Conservation (phyloP, 2,113 vertebrate genomes). For the Heterocephalus glaber region DNA sequence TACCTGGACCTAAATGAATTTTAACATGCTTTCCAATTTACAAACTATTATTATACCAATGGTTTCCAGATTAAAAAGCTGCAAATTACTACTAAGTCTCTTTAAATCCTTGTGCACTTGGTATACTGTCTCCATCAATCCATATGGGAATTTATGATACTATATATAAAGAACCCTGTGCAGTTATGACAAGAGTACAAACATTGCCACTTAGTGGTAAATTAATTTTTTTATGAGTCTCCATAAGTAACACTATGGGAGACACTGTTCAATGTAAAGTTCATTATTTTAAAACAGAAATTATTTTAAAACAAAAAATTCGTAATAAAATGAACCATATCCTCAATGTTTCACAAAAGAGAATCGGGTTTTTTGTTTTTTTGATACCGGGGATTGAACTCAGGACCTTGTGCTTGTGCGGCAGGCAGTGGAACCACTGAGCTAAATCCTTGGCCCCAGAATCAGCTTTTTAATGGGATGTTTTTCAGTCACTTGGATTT, state of each 20-base stretch:
- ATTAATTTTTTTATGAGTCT: not conserved
- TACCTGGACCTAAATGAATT: not conserved
- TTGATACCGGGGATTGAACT: no score
- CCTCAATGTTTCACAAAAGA: slow-evolving; percentile 37
- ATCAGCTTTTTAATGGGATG: not conserved
- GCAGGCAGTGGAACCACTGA: no score
- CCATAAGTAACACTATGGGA: slow-evolving; percentile 19
- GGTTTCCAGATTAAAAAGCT: not conserved
- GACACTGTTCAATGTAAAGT: not conserved
- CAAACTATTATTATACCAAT: not conserved
- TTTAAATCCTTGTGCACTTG: not conserved
- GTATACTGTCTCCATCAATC: not conserved
- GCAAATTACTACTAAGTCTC: not conserved
- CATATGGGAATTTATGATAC: not conserved
- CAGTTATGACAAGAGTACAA: not conserved
- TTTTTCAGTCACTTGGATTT: slow-evolving; percentile 26
- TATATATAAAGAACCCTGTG: not conserved
- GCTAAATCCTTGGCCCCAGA: no score
- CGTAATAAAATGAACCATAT: slow-evolving; percentile 39
- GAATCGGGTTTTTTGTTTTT: not conserved
- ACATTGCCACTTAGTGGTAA: not conserved
- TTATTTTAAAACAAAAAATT: slow-evolving; percentile 59
- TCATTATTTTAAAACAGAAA: slow-evolving; percentile 40
- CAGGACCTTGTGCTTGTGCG: no score
- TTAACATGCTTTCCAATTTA: slow-evolving; percentile 1